Base-by-base conservation (phyloP, 2,888 invertebrate genomes). In the Dexiosoma caninum region DNA sequence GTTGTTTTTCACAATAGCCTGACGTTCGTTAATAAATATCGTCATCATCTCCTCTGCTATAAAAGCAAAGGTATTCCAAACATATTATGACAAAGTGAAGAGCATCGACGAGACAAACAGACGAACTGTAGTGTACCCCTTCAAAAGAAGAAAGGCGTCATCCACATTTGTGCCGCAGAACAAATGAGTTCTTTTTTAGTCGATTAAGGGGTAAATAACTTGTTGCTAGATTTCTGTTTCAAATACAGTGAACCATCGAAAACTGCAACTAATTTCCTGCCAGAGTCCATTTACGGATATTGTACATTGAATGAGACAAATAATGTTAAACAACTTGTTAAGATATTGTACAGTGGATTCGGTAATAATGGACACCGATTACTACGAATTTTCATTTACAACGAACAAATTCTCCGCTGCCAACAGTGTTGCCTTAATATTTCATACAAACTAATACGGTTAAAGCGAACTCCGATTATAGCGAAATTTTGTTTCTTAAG, bases 111-210 rank as follows among this genome's bases (percentile, higher is more conserved):
- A 42, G 12, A 35, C 32, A 35, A 12, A 9, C 23, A 59, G 10
- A 46, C 46, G 5, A 19, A 30, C 10, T n/a, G 27, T 5, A 27
- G 4, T 16, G 8, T 67, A 21, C 67, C 51, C 59, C 64, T 60
- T 44, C 67, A 12, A 53, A 72, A 59, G 49, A 64, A 49, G 42
- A 49, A 59, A 57, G 55, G 14, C 57, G 10, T 21, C 16, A 30
- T 16, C 16, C 2, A 35, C 64, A 19, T 49, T 32, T 23, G 66
- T 70, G 14, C 32, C 21, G 8, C 21, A n/a, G n/a, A 49, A 9
- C 51, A 71, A 59, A 10, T 42, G 44, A 62, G 49, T 67, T n/a
- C n/a, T n/a, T 62, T 67, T 55, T 57, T 74, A 78, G 74, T 78
- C 74, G 55, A 35, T 51, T 71, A 71, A 66, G 71, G 78, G 77